These are phyloP conservation scores for Macaca fascicularis DNA, from an alignment of 2,113 vertebrate genomes.

Conservation along the genomic window DNA sequence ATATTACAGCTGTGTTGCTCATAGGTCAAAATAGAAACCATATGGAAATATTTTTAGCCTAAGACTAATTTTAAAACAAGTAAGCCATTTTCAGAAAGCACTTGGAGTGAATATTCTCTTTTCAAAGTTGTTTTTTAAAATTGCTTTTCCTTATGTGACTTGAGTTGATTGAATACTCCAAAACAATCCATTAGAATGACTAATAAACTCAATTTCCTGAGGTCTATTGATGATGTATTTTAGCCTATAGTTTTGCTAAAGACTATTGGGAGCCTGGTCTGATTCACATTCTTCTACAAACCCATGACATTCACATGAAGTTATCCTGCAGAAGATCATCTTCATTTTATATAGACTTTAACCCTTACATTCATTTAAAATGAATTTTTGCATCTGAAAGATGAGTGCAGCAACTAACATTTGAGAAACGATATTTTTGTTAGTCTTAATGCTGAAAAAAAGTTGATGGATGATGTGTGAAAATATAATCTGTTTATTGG, in stretches of 20 bases:
- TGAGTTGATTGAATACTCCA: background rate
- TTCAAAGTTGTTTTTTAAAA: slow-evolving; percentile 3
- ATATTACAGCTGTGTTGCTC: slow-evolving; percentile 33
- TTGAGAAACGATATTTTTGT: background rate
- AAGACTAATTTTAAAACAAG: slow-evolving; percentile 57
- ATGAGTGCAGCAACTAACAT: background rate
- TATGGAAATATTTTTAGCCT: slow-evolving; percentile 40
- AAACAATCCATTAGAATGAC: slow-evolving; percentile 13
- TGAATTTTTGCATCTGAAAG: background rate
- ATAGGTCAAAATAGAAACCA: slow-evolving; percentile 62
- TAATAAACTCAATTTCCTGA: background rate
- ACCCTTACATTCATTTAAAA: background rate
- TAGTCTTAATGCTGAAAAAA: background rate
- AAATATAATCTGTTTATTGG: background rate
- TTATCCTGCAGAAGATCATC: background rate
- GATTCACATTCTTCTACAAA: slow-evolving; percentile 1
- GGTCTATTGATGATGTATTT: background rate
- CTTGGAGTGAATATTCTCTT: slow-evolving; percentile 10
- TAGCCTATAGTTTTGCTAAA: background rate
- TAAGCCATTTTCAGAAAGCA: slow-evolving; percentile 42
- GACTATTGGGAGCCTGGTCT: background rate
- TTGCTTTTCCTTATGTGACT: slow-evolving; percentile 29
- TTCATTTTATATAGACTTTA: background rate
- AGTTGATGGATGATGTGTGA: background rate
- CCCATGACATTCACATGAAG: background rate